Conservation (phyloP, 2,888 invertebrate genomes). For the Latrodectus hesperus region DNA sequence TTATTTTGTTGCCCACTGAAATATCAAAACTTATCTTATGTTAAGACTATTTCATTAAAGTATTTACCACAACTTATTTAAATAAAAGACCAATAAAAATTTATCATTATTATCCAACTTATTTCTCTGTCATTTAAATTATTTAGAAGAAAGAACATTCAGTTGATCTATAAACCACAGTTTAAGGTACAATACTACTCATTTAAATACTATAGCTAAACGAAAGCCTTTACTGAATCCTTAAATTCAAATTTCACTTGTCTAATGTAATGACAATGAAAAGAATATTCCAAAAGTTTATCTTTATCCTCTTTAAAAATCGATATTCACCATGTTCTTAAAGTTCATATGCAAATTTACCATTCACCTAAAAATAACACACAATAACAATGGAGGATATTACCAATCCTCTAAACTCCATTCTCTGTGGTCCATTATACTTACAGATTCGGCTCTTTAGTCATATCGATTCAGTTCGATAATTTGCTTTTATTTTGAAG, state of each 20-base stretch:
- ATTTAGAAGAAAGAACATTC: no score
- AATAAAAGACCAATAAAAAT: no score
- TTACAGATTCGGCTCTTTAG: conserved; percentile 33
- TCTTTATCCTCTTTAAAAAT: neutral
- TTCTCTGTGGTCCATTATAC: conserved; percentile 33
- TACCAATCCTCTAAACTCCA: conserved; percentile 23
- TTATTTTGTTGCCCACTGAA: no score
- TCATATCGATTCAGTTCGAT: conserved; percentile 29
- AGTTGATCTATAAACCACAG: no score
- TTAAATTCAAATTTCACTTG: neutral
- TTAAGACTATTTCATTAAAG: no score
- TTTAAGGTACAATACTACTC: no score
- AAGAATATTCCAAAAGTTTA: neutral
- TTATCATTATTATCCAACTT: no score
- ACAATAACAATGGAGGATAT: conserved; percentile 16
- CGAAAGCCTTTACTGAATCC: neutral
- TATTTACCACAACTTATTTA: no score
- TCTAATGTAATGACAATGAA: neutral
- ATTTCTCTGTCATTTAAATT: no score
- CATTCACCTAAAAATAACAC: conserved; percentile 13
- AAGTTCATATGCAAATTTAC: conserved; percentile 19
- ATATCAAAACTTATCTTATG: no score
- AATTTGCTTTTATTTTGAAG: conserved; percentile 9
- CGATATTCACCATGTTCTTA: neutral
- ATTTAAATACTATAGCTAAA: no score